These are phyloP conservation scores for Neogale vison DNA, from an alignment of 2,113 vertebrate genomes.

Conservation along the genomic window DNA sequence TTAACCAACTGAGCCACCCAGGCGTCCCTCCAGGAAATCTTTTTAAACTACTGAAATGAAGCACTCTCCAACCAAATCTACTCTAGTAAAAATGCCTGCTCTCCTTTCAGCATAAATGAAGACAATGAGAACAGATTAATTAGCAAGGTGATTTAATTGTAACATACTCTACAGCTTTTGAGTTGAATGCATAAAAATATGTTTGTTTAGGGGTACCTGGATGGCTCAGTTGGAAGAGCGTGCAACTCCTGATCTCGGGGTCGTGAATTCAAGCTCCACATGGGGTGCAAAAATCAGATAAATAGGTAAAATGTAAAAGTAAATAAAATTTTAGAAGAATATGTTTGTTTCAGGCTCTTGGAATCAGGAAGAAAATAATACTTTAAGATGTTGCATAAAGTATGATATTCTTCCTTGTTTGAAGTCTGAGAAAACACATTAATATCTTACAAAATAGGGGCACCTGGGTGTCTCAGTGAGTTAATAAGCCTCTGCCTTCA, in stretches of 20 bases:
- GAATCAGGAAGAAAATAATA: slow-evolving; percentile 31
- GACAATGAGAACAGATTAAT: background rate
- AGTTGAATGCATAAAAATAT: background rate
- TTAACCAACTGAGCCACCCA: too few species aligned
- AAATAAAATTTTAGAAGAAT: background rate
- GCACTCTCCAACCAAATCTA: slow-evolving; percentile 1
- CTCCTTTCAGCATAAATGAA: slow-evolving; percentile 25
- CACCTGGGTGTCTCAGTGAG: too few species aligned
- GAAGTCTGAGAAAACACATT: slow-evolving; percentile 24
- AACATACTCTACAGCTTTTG: background rate
- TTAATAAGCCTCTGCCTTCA: too few species aligned
- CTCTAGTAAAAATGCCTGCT: slow-evolving; percentile 6
- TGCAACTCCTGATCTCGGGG: background rate
- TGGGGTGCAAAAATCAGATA: background rate
- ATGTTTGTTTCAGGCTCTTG: background rate
- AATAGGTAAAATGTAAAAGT: background rate
- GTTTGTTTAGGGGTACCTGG: background rate
- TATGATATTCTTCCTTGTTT: background rate
- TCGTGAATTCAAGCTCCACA: background rate
- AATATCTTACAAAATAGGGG: background rate
- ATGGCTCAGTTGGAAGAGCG: background rate
- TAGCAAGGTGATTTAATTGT: background rate
- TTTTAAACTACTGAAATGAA: background rate
- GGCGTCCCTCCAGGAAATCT: background rate
- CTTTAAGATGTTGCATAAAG: background rate